Evolutionary conservation across 2,888 invertebrate species (phyloP), one percentile per base, ranked within the genome.

Genomic region (Tridacna gigas): DNA sequence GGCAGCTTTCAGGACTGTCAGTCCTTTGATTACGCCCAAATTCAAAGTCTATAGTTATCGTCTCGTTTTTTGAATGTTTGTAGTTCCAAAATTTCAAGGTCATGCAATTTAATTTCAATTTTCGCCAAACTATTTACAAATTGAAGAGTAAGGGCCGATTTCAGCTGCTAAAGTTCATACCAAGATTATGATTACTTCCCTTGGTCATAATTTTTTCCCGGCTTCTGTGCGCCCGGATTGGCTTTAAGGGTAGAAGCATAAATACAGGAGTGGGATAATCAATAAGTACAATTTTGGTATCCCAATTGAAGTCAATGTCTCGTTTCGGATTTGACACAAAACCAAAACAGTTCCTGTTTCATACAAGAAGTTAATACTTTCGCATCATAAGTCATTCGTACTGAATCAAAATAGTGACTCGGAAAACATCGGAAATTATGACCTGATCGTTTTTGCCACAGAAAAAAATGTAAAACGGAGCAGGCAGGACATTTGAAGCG

Each of bases 281-380:
- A 75, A 75, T 75, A 26, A 0, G 15, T 20, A 2, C 71, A 78
- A 79, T 79, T 79, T 18, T 45, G 9, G 0, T 37, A 22, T 74
- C 56, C 82, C 82, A 28, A 82, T 65, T 82, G 78, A 22, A 20
- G 20, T 61, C 74, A 82, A 74, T 71, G 3, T 69, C 75, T 71
- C 78, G 56, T 12, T 2, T 25, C 74, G 74, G 45, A 79, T 69
- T 81, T 66, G 81, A 78, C 79, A 81, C 76, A 71, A 75, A 76
- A 81, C 66, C 80, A 84, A 84, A 78, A 84, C 76, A 79, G 84
- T 80, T 84, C 80, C 79, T 79, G 84, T 60, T 79, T 80, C 71
- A 56, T 1, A 56, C 56, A 20, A 20, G 56, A 56, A 56, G 56
- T 56, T 20, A 60, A 60, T n/a, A 60, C 20, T 60, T n/a, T 60